Percentiles rank a stretch among this genome's conserved stretches.
Conservation (phyloP, 2,888 invertebrate species). For the Chymomyza caudatula region DNA sequence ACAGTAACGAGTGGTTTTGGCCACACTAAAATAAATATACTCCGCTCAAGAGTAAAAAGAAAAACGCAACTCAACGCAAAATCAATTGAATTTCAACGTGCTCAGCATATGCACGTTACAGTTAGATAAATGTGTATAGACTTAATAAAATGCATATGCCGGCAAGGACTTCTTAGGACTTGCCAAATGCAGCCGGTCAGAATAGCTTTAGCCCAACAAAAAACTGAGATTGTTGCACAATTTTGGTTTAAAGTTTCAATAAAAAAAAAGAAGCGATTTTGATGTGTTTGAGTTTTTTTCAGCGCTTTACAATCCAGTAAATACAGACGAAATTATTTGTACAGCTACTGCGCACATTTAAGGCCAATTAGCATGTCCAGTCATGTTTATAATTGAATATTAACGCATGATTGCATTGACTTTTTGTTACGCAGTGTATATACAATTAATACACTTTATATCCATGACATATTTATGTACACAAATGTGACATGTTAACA, state of each 20-base stretch:
- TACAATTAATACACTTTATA: conserved; percentile 16
- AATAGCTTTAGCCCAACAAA: background rate
- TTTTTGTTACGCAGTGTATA: conserved; percentile 18
- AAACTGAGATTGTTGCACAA: background rate
- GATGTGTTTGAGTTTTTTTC: background rate
- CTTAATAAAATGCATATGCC: background rate
- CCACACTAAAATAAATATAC: background rate
- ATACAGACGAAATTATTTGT: background rate
- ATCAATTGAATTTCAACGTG: background rate
- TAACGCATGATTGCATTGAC: conserved; percentile 41
- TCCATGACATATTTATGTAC: conserved; percentile 19
- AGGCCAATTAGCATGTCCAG: conserved; percentile 56
- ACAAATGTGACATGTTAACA: background rate
- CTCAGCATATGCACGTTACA: background rate
- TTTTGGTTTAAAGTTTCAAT: background rate
- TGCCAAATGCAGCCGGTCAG: background rate
- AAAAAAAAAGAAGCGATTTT: background rate
- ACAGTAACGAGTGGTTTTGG: too few relatives aligned
- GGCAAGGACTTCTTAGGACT: background rate
- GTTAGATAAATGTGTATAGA: background rate
- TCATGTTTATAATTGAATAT: conserved; percentile 54
- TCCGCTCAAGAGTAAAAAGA: background rate
- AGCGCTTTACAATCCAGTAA: background rate
- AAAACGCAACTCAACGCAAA: too few relatives aligned
- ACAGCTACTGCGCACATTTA: background rate